Evolutionary conservation across 2,797 vertebrate species (phyloP).

Genomic region (Lophotriccus pileatus): DNA sequence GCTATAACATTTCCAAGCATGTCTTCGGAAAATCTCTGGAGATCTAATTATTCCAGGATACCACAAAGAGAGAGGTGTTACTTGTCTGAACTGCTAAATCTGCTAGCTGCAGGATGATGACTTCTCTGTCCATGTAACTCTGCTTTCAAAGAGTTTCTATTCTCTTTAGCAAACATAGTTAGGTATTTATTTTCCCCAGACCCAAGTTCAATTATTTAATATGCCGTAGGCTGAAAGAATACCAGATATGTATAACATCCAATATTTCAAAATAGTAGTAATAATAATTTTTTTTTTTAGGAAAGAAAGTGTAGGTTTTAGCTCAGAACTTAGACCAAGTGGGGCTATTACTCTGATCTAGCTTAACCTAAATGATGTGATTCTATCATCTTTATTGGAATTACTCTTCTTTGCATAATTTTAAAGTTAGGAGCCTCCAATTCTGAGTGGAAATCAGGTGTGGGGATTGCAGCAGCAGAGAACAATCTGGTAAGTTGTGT

Average conservation of each 20-base stretch:
- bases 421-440: neutral
- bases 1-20: neutral
- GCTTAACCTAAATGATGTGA: neutral
- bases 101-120: neutral
- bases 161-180: neutral
- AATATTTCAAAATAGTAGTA: neutral
- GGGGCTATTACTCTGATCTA: neutral
- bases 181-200: neutral
- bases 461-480: neutral
- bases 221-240: neutral
- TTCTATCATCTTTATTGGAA: neutral
- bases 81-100: slow-evolving; percentile 35
- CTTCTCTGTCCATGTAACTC: neutral
- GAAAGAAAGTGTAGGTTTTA: neutral
- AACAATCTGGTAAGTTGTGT: neutral
- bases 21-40: neutral
- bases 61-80: neutral
- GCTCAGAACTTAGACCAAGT: neutral
- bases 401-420: neutral
- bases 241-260: neutral
- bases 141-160: neutral
- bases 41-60: slow-evolving; percentile 43
- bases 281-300: neutral
- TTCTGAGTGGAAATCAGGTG: neutral
- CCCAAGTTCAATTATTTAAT: neutral